Percentiles rank a stretch among this genome's conserved stretches.
These are phyloP conservation scores for Ophion obscuratus DNA, from an alignment of 2,888 invertebrate species.

Conservation along the genomic window DNA sequence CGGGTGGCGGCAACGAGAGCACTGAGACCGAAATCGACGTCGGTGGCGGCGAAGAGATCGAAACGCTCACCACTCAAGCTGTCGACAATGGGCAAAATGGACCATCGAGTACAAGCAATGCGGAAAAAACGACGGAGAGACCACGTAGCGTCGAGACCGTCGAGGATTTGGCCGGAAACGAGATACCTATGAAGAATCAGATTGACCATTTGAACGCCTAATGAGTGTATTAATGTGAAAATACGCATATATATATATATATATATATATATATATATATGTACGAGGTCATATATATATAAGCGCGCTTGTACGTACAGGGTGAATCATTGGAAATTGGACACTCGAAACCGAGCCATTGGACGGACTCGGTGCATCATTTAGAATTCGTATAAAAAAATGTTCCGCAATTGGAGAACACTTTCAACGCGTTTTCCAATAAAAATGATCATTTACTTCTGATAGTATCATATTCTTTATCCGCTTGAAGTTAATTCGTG, in stretches of 20 bases:
- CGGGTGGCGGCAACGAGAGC: constrained; percentile 49
- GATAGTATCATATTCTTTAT: too few relatives aligned
- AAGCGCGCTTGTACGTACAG: not conserved
- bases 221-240: not conserved
- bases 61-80: constrained; percentile 60
- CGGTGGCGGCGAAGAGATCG: constrained; percentile 64
- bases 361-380: not conserved
- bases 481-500: too few relatives aligned
- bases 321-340: not conserved
- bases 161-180: constrained; percentile 81
- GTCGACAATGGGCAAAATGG: not conserved
- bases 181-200: constrained; percentile 75
- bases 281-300: not conserved
- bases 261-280: not conserved
- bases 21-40: constrained; percentile 44
- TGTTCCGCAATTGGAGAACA: not conserved
- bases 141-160: constrained; percentile 79
- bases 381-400: not conserved
- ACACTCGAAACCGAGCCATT: not conserved
- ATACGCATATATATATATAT: not conserved
- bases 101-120: constrained; percentile 25
- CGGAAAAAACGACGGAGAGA: constrained; percentile 67
- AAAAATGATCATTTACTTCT: not conserved
- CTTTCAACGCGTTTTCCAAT: not conserved
- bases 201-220: constrained; percentile 77